Evolutionary conservation across 2,888 invertebrate species (phyloP).

Genomic region (Lumbricus terrestris): DNA sequence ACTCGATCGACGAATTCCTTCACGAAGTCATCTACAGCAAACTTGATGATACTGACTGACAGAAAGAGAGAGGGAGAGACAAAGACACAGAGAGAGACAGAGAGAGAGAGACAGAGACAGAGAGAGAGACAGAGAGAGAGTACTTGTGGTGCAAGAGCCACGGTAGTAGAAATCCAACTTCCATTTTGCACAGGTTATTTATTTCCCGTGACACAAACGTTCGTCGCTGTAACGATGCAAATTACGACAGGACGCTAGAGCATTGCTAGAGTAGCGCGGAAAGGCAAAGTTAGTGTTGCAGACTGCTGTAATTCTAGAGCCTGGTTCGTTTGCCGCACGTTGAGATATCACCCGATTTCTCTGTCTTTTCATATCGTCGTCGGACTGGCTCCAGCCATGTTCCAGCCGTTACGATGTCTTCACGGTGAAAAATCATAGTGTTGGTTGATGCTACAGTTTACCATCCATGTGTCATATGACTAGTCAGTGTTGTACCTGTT

Average conservation of each 20-base stretch:
- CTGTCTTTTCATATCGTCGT: not conserved
- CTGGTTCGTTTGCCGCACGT: not conserved
- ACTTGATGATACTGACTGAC: conserved; percentile 33
- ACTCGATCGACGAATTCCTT: conserved; percentile 56
- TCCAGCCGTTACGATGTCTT: not conserved
- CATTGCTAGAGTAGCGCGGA: not conserved
- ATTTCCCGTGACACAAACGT: not conserved
- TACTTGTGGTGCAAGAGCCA: too few species aligned
- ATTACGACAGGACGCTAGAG: not conserved
- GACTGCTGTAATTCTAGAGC: not conserved
- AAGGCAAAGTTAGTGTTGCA: not conserved
- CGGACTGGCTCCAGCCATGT: not conserved
- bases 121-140: too few species aligned
- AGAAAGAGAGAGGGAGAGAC: too few species aligned
- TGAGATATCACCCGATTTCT: not conserved
- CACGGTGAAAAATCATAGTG: not conserved
- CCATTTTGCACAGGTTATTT: not conserved
- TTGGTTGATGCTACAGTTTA: not conserved
- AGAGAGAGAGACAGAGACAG: too few species aligned
- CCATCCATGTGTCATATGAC: too few species aligned
- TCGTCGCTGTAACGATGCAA: not conserved
- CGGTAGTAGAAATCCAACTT: not conserved
- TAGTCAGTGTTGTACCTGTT: conserved; percentile 3
- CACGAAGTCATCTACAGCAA: conserved; percentile 54
- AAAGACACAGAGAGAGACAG: too few species aligned